Evolutionary conservation across 2,113 vertebrate genomes (phyloP).

Genomic region (Isurus oxyrinchus): DNA sequence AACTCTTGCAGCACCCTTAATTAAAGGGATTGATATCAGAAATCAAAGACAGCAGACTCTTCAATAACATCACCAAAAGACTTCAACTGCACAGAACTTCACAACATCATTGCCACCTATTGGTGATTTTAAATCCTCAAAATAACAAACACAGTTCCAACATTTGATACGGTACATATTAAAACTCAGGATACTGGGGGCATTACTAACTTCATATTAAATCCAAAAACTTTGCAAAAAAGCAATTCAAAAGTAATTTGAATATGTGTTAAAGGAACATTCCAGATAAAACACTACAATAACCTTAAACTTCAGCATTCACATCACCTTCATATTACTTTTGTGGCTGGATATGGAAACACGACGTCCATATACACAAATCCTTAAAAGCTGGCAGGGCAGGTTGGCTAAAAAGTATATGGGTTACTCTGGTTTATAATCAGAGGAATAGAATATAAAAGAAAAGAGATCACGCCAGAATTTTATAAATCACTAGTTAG

Average conservation of each 20-base stretch:
- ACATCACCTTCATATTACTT: not conserved
- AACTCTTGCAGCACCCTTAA: not conserved
- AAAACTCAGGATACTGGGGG: not conserved
- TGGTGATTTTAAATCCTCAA: not conserved
- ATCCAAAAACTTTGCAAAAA: not conserved
- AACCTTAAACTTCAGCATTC: not conserved
- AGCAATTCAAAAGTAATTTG: not conserved
- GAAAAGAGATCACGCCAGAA: not conserved
- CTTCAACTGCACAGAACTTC: not conserved
- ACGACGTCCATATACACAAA: not conserved
- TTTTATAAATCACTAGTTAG: not conserved
- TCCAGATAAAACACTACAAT: not conserved
- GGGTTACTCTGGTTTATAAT: too few relatives aligned
- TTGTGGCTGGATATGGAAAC: not conserved
- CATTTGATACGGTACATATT: not conserved
- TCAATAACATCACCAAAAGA: not conserved
- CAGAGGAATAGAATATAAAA: too few relatives aligned
- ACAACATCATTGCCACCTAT: slow-evolving; percentile 3
- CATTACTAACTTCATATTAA: not conserved
- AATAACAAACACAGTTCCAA: not conserved
- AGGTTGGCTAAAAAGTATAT: not conserved
- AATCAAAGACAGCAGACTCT: not conserved
- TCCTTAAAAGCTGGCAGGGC: not conserved
- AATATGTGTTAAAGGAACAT: not conserved
- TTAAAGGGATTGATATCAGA: not conserved